Conservation (phyloP, 2,888 invertebrate genomes). For the Clunio marinus region DNA sequence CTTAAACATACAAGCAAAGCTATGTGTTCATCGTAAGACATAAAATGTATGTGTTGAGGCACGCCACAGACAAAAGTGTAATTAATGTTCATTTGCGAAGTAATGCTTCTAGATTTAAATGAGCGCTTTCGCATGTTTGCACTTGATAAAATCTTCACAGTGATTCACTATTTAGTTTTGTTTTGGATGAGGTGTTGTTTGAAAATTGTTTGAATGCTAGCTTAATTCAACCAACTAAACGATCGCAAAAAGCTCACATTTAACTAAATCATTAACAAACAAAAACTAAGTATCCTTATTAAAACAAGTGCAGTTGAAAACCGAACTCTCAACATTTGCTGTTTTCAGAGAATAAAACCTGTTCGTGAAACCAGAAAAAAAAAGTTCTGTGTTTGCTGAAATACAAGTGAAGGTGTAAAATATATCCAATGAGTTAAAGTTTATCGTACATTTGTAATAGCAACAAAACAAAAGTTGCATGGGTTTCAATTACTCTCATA, state of each 20-base stretch:
- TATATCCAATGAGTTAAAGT: constrained; percentile 21
- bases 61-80: constrained; percentile 6
- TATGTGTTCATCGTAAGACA: too few relatives aligned
- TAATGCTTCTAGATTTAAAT: background rate
- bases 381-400: background rate
- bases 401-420: background rate
- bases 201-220: background rate
- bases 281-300: background rate
- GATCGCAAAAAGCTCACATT: background rate
- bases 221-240: background rate
- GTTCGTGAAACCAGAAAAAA: too few relatives aligned
- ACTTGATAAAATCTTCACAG: background rate
- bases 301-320: background rate
- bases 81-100: background rate
- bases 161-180: background rate
- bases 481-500: too few relatives aligned
- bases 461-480: background rate
- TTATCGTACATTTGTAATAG: constrained; percentile 12
- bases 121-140: background rate
- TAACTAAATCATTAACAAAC: background rate
- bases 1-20: too few relatives aligned
- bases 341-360: too few relatives aligned
- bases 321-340: background rate
- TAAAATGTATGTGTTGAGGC: background rate
- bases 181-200: background rate